Base-by-base conservation (phyloP, 2,113 vertebrate genomes). In the Cyprinodon variegatus region DNA sequence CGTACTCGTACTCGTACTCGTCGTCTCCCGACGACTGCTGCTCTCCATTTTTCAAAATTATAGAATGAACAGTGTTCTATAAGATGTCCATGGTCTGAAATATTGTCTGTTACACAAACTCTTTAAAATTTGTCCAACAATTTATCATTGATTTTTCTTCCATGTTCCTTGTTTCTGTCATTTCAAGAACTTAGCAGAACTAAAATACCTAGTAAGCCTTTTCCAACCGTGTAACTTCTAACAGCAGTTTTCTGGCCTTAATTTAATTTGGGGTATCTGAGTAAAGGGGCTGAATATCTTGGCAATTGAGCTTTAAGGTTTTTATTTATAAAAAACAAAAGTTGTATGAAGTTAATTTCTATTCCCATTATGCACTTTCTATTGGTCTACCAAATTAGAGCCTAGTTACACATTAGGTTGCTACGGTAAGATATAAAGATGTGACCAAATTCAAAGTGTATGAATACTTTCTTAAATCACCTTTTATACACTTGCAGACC, bases 401-500 rank as follows among this genome's bases (percentile, higher is more conserved):
- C 17, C 20, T 3, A n/a, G 9, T 41, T 41, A 41, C 4, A 9
- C 7, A n/a, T 29, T n/a, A n/a, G 20, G 20, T 57, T 10, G 50
- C 3, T 15, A 8, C 3, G 8, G 20, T 10, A 57, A 57, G 17
- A n/a, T 57, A 20, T 0, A 5, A 53, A 7, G n/a, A n/a, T 57
- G 50, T 57, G 17, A 57, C 20, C n/a, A 57, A 57, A 57, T 20
- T 53, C 17, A 53, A 57, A 3, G 17, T n/a, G 50, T 20, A 20
- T 50, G 48, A 17, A 48, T 48, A 48, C 46, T 5, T 57, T 57
- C n/a, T 4, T 57, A 57, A 57, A 20, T 2, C 50, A 57, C 6
- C n/a, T 7, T 57, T 57, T n/a, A 57, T 78, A 57, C 61, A 37
- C 59, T 64, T 68, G 53, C 0, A 76, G 59, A 53, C 75, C 48